Percentiles rank a stretch among this genome's conserved stretches.
Evolutionary conservation across 2,797 vertebrate genomes (phyloP).

Genomic region (Emydoidea blandingii): DNA sequence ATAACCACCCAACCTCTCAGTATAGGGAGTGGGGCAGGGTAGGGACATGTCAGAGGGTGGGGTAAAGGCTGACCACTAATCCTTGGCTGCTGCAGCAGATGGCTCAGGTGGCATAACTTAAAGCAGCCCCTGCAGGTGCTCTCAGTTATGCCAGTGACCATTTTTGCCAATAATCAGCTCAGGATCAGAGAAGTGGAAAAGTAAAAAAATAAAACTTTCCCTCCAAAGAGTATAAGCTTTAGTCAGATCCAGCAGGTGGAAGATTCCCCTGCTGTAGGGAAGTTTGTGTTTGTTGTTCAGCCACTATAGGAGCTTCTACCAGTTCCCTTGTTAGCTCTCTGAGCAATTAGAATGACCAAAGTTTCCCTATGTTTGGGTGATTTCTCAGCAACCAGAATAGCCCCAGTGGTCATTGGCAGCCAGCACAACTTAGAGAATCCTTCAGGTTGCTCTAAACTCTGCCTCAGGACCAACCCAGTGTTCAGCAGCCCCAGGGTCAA

Average conservation of each 20-base stretch:
- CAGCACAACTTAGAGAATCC: neutral
- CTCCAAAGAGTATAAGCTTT: neutral
- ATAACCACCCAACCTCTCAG: neutral
- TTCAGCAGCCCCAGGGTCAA: neutral
- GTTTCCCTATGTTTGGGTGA: neutral
- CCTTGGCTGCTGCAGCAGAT: neutral
- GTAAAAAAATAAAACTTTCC: neutral
- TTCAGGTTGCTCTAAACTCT: neutral
- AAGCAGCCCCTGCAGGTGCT: neutral
- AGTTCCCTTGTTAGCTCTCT: neutral
- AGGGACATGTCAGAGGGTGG: neutral
- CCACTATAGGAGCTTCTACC: neutral
- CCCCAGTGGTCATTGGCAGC: neutral
- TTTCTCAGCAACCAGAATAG: neutral
- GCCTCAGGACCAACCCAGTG: neutral
- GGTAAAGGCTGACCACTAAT: neutral
- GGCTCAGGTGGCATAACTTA: neutral
- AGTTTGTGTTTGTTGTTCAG: neutral
- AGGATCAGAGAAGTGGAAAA: rapidly evolving
- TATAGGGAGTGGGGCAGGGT: too few species aligned
- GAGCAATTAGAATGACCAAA: neutral
- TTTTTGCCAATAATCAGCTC: neutral
- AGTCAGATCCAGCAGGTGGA: neutral
- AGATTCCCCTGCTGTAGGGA: neutral
- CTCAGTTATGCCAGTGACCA: too few species aligned